These are phyloP conservation scores for Dromaius novaehollandiae DNA, from an alignment of 2,113 vertebrate species.

Conservation along the genomic window DNA sequence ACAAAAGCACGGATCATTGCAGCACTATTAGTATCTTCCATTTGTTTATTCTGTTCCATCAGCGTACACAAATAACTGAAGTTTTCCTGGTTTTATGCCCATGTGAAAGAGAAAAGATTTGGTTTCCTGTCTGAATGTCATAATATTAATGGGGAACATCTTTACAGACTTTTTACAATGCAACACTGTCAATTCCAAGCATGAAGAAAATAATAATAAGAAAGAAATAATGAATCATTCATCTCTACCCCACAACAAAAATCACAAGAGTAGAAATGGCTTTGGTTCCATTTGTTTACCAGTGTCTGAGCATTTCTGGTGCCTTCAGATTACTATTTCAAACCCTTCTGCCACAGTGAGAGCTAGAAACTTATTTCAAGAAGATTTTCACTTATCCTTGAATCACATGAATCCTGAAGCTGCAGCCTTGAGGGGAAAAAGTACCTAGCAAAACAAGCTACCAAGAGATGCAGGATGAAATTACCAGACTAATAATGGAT, in stretches of 20 bases:
- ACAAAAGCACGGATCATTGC: background rate
- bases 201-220: constrained; percentile 8
- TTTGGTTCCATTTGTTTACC: constrained; percentile 61
- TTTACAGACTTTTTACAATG: constrained; percentile 46
- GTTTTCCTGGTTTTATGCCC: constrained; percentile 36
- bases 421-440: background rate
- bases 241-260: constrained; percentile 38
- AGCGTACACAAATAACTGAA: background rate
- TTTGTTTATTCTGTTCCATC: constrained; percentile 17
- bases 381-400: background rate
- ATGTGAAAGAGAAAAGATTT: constrained; percentile 58
- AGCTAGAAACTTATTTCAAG: background rate
- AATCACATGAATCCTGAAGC: background rate
- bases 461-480: background rate
- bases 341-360: background rate
- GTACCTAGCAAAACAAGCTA: background rate
- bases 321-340: constrained; percentile 24
- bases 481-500: background rate
- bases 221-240: constrained; percentile 44
- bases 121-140: constrained; percentile 48
- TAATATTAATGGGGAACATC: constrained; percentile 61
- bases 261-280: constrained; percentile 58
- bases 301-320: constrained; percentile 42
- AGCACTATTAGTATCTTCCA: background rate
- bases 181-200: constrained; percentile 15